Percentiles rank a stretch among this genome's conserved stretches.
Evolutionary conservation across 2,797 vertebrate genomes (phyloP).

Genomic region (Sarcoramphus papa): DNA sequence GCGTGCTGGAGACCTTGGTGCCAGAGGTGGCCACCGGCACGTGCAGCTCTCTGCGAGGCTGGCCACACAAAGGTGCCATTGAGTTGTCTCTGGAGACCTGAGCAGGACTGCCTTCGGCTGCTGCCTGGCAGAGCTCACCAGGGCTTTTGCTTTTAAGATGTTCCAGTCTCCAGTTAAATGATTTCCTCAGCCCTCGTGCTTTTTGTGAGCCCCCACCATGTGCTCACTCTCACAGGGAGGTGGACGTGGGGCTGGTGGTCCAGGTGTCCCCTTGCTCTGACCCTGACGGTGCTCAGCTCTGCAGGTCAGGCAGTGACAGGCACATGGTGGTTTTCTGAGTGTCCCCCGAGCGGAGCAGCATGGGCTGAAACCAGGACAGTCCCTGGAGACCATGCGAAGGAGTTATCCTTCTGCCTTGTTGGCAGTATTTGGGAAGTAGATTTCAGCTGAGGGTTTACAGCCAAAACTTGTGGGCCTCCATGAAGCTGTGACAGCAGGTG

Average conservation of each 20-base stretch:
- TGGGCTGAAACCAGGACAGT: neutral
- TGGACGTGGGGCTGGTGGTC: neutral
- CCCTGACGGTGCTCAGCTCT: rapidly evolving
- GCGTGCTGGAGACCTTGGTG: neutral
- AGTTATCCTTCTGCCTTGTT: neutral
- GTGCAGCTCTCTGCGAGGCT: neutral
- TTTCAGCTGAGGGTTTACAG: neutral
- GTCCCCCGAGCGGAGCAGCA: neutral
- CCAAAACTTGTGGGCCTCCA: neutral
- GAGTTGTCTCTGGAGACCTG: neutral
- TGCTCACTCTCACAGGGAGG: rapidly evolving
- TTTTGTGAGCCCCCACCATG: neutral
- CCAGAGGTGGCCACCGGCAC: neutral
- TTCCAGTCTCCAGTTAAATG: neutral
- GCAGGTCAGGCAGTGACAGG: neutral
- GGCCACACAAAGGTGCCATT: neutral
- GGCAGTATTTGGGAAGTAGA: neutral
- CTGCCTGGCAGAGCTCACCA: neutral
- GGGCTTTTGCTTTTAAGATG: neutral
- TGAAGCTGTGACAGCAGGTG: neutral
- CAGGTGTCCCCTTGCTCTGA: neutral
- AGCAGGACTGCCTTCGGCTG: neutral
- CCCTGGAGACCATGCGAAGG: neutral
- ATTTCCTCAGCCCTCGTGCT: neutral
- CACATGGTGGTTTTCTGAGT: neutral